phyloP scores from a whole-genome alignment of 2,113 vertebrate genomes.

The Typhlomys cinereus region DNA sequence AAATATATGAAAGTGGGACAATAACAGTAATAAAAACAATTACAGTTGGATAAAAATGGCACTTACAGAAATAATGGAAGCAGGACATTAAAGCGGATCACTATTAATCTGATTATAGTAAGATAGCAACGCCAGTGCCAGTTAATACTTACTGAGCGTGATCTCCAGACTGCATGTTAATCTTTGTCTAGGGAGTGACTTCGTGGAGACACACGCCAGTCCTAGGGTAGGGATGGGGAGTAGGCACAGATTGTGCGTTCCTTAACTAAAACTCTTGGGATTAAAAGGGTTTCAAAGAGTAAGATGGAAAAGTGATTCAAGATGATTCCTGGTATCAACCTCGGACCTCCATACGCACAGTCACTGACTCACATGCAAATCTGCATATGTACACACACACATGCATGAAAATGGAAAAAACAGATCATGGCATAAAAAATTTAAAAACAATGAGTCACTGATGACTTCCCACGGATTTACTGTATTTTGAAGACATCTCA shows the following conservation, averaged over 20 bases:
- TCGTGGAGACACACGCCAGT: background rate
- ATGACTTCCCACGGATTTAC: background rate
- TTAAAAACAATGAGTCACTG: too few species aligned
- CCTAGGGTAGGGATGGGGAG: background rate
- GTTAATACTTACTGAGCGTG: background rate
- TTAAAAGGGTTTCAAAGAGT: background rate
- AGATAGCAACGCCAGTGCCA: background rate
- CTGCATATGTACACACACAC: background rate
- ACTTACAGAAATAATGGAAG: background rate
- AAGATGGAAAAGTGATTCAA: too few species aligned
- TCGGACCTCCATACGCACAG: too few species aligned
- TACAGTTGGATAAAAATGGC: background rate
- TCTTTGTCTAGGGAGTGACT: background rate
- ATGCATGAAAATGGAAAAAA: background rate
- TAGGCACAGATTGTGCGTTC: background rate
- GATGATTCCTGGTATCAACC: too few species aligned
- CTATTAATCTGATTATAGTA: background rate
- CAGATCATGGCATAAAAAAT: background rate
- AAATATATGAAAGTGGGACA: background rate
- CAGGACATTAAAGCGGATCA: background rate
- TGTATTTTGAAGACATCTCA: background rate
- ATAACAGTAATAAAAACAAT: slow-evolving; percentile 5
- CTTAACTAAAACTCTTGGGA: background rate
- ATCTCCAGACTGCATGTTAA: background rate
- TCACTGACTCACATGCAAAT: too few species aligned